phyloP scores from a whole-genome alignment of 2,797 vertebrate genomes.

The Pseudotriccus pelzelni region DNA sequence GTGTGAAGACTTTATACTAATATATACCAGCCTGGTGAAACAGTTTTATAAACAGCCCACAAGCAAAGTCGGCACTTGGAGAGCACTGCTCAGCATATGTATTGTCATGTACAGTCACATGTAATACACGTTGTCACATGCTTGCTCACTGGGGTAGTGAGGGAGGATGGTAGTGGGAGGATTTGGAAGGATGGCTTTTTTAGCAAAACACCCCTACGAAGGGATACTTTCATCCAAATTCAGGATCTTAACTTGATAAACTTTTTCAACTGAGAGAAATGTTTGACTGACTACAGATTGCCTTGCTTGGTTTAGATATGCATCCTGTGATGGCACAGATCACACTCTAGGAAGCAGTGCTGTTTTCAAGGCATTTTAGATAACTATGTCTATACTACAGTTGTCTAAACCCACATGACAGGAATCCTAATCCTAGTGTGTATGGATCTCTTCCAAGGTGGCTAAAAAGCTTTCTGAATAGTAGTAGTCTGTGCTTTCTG shows the following conservation, averaged over 20 bases:
- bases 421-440: not conserved
- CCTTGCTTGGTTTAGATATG: not conserved
- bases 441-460: not conserved
- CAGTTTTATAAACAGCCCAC: not conserved
- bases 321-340: not conserved
- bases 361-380: not conserved
- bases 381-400: not conserved
- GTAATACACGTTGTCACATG: not conserved
- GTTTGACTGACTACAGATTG: not conserved
- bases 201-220: not conserved
- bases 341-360: not conserved
- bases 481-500: not conserved
- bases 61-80: accelerated
- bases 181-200: not conserved
- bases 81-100: not conserved
- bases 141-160: not conserved
- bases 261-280: not conserved
- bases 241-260: not conserved
- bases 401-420: not conserved
- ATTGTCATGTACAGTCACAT: not conserved
- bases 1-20: not conserved
- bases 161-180: too few relatives aligned
- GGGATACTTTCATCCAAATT: not conserved
- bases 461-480: not conserved
- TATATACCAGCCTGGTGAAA: not conserved